Conservation (phyloP, 2,888 invertebrate genomes). For the Euplagia quadripunctaria region DNA sequence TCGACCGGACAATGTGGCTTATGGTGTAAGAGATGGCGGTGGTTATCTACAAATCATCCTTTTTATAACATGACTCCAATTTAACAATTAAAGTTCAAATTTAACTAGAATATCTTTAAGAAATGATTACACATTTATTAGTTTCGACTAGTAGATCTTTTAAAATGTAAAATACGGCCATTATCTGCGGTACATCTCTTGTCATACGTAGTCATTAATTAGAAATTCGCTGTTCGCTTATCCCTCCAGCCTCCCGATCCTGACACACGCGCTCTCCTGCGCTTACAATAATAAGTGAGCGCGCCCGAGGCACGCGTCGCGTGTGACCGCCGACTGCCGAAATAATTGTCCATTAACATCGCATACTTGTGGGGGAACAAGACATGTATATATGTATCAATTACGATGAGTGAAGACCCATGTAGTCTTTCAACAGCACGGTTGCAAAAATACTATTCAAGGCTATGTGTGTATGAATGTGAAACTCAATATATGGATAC, state of each 20-base stretch:
- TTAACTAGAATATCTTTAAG: background rate
- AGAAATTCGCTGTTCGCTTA: constrained; percentile 36
- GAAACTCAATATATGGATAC: background rate
- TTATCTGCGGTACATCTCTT: background rate
- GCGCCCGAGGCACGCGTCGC: constrained; percentile 80
- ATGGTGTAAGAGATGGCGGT: constrained; percentile 55
- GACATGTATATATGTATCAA: constrained; percentile 52
- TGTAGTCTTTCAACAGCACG: constrained; percentile 8
- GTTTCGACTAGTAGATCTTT: background rate
- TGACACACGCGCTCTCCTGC: constrained; percentile 68
- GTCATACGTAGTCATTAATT: background rate
- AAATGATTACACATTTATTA: background rate
- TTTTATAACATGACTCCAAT: background rate
- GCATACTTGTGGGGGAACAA: constrained; percentile 57
- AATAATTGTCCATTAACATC: constrained; percentile 86
- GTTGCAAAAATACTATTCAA: background rate
- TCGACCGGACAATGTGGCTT: constrained; percentile 69
- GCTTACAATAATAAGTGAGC: constrained; percentile 69
- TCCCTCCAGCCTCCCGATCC: constrained; percentile 44
- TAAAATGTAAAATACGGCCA: background rate
- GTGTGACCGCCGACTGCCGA: constrained; percentile 84
- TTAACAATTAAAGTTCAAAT: background rate
- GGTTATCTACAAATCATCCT: background rate
- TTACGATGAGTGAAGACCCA: constrained; percentile 31
- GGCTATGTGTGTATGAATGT: background rate